Evolutionary conservation across 2,113 vertebrate genomes (phyloP).

Genomic region (Festucalex cinctus): DNA sequence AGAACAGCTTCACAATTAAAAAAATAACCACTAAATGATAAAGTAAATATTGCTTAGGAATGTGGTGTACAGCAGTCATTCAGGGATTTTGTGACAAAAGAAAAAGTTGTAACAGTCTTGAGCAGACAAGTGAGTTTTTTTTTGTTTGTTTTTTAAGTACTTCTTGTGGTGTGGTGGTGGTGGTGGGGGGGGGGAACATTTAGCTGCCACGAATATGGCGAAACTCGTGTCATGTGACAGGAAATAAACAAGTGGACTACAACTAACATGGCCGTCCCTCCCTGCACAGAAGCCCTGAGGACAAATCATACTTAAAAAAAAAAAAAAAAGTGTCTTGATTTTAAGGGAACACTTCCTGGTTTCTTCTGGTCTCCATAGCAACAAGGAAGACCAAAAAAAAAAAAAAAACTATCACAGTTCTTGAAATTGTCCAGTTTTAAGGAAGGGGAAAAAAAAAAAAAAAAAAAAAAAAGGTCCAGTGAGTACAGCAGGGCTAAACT

Average conservation of each 20-base stretch:
- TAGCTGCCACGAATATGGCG: conserved; percentile 54
- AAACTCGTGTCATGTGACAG: conserved; percentile 41
- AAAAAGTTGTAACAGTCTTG: conserved; percentile 2
- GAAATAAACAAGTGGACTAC: conserved; percentile 34
- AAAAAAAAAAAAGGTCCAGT: conserved; percentile 56
- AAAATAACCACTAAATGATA: conserved; percentile 39
- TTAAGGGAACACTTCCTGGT: conserved; percentile 34
- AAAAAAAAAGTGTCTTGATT: conserved; percentile 6
- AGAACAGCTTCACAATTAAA: conserved; percentile 64
- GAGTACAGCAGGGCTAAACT: conserved; percentile 51
- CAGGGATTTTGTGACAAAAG: conserved; percentile 9
- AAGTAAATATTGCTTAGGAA: conserved; percentile 78
- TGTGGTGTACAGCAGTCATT: conserved; percentile 72
- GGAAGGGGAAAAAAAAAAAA: conserved; percentile 17
- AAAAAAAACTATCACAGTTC: conserved; percentile 40
- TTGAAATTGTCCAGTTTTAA: conserved; percentile 64
- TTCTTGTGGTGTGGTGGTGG: conserved; percentile 24
- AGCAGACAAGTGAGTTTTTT: conserved; percentile 11
- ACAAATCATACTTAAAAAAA: conserved; percentile 51
- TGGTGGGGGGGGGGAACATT: conserved; percentile 30
- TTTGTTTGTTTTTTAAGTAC: conserved; percentile 20
- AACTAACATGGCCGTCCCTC: conserved; percentile 23
- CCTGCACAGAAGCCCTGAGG: conserved; percentile 53
- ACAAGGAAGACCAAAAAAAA: not conserved
- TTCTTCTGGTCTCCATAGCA: conserved; percentile 46